Evolutionary conservation across 2,113 vertebrate genomes (phyloP), one percentile per base, ranked within the genome.

Genomic region (Pagrus major): DNA sequence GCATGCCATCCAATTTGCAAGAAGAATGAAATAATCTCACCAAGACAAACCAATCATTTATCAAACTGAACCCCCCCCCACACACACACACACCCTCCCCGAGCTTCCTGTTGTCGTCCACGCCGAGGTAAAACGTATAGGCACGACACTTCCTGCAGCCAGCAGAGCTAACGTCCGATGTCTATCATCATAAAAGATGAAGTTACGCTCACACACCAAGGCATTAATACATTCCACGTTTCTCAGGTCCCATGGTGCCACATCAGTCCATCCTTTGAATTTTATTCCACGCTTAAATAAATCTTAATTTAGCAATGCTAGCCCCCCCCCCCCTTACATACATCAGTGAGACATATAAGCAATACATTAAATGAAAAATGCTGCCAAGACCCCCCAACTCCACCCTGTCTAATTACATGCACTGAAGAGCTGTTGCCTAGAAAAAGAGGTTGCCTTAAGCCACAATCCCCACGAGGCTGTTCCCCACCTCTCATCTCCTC

Each of bases 381-480:
- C 74, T 79, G 87, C 78, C 79, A 71, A 59, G 44, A 78, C 73
- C 85, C 72, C 72, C 78, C 70, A 27, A 44, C 63, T 71, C 46
- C 60, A 1, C 70, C 77, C 60, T 42, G 63, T 91, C 90, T 95
- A 94, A 94, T 94, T 93, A 93, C 89, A 94, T 94, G 86, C 92
- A 85, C 84, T n/a, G 70, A 80, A 89, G 89, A 93, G 83, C 89
- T 77, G 84, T 86, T 78, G 84, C 89, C 88, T 89, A 37, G 73
- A 92, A 92, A 39, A 88, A 90, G 73, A 90, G 85, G 78, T 91
- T 88, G 87, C 92, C 91, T 89, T 88, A 85, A 92, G 91, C 86
- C 85, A 88, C 85, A 74, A 77, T 85, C 88, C 93, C 91, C 92
- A 83, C 39, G 86, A 90, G 92, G 84, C 80, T 46, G 41, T 63